Conservation (phyloP, 1,140 invertebrate species). For the Lycorma delicatula region DNA sequence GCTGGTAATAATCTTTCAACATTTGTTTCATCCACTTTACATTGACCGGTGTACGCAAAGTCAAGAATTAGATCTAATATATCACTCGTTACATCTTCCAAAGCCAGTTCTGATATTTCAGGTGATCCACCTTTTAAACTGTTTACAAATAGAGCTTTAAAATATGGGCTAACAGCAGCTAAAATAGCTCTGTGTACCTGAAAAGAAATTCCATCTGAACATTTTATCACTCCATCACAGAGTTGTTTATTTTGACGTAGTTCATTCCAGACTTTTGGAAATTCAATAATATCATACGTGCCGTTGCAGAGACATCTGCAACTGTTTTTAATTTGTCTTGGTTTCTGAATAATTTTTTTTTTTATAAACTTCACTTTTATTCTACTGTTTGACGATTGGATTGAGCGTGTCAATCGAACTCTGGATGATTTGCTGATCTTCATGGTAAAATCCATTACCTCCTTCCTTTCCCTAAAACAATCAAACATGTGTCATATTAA, state of each 20-base stretch:
- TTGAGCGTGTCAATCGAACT: too few species aligned
- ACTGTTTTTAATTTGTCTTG: too few species aligned
- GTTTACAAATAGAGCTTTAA: constrained; percentile 54
- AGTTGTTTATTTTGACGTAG: constrained; percentile 34
- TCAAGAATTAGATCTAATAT: constrained; percentile 48
- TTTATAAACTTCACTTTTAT: too few species aligned
- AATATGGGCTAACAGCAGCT: constrained; percentile 56
- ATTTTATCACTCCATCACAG: constrained; percentile 47
- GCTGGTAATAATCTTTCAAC: constrained; percentile 50
- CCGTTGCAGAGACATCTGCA: too few species aligned
- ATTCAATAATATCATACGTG: too few species aligned
- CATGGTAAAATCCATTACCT: too few species aligned
- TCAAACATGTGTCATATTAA: too few species aligned
- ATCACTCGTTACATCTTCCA: constrained; percentile 33
- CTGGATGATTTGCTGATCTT: too few species aligned
- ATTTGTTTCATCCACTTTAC: constrained; percentile 47
- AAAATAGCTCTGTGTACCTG: constrained; percentile 54
- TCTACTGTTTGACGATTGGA: too few species aligned
- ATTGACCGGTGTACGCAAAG: constrained; percentile 55
- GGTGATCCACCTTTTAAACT: constrained; percentile 38
- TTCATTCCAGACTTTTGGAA: constrained; percentile 10
- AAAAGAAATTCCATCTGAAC: constrained; percentile 51
- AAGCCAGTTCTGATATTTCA: constrained; percentile 41
- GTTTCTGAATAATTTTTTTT: too few species aligned
- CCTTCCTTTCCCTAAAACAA: too few species aligned